Evolutionary conservation across 1,140 invertebrate species (phyloP).

Genomic region (Cryptotermes secundus): DNA sequence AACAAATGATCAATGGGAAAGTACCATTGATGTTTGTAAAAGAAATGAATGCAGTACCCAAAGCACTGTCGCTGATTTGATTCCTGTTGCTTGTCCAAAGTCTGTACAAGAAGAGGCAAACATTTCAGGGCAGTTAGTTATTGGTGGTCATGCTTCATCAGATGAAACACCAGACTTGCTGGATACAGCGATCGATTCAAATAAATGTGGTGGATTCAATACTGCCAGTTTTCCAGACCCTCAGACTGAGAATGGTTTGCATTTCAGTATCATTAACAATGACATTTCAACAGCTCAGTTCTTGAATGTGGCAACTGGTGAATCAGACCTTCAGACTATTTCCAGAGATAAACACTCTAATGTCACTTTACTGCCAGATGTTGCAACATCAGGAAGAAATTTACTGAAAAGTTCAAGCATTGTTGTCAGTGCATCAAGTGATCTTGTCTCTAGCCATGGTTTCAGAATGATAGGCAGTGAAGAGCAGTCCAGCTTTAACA

Average conservation of each 20-base stretch:
- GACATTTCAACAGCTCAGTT: neutral
- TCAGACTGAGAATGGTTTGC: too few species aligned
- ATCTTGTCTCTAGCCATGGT: neutral
- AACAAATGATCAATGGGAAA: neutral
- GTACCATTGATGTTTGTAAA: neutral
- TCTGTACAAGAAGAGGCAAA: neutral
- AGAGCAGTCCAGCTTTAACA: too few species aligned
- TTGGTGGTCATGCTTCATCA: neutral
- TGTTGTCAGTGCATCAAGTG: neutral
- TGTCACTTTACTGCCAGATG: neutral
- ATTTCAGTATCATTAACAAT: neutral
- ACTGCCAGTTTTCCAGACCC: too few species aligned
- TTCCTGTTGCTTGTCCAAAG: neutral
- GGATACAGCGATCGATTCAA: conserved; percentile 26
- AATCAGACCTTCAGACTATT: neutral
- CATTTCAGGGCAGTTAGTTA: neutral
- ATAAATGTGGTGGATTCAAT: neutral
- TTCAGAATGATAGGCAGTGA: neutral
- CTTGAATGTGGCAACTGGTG: neutral
- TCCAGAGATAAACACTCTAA: neutral
- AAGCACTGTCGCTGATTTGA: neutral
- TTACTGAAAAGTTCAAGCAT: too few species aligned
- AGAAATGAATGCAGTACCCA: neutral
- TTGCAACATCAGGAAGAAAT: neutral
- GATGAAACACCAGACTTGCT: conserved; percentile 38